Evolutionary conservation across 2,888 invertebrate genomes (phyloP), one percentile per base, ranked within the genome.

Genomic region (Branchinecta sandiegonensis): DNA sequence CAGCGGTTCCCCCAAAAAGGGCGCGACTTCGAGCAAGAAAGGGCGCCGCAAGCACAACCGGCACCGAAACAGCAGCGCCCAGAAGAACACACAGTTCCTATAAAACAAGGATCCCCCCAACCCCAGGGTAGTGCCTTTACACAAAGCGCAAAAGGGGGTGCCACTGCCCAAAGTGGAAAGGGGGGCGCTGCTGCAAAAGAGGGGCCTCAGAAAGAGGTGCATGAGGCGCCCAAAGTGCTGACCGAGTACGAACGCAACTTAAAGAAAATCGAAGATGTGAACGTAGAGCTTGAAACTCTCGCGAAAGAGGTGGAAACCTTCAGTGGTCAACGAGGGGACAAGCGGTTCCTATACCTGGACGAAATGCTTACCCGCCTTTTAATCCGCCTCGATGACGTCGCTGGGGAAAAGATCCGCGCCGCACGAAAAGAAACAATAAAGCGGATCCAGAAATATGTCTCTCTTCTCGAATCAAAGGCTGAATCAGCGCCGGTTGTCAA

Each of bases 391-490:
- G 56, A 56, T 56, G 56, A 56, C 10, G 56, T 56, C 17, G 1
- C 56, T 8, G 56, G 56, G n/a, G 56, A 56, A 56, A 8, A 56
- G 8, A 17, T 56, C 8, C 56, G 56, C n/a, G 56, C 56, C 17
- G 56, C 17, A 17, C 56, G 56, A 14, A 56, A 9, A 56, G 56
- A 56, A 56, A 56, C 56, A 17, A 56, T 56, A 56, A 56, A 56
- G 10, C n/a, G 17, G 17, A 56, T 56, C n/a, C 56, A 56, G 17
- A 56, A 56, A 17, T 56, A 56, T 56, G 17, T 56, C 56, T 56
- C 56, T 17, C 56, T 56, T 56, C 17, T 56, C n/a, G 56, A 56
- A 56, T 56, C 56, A 14, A 56, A 56, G 56, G 17, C 17, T 9
- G 56, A 56, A 56, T 14, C n/a, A 17, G 56, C n/a, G 17, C 17